Evolutionary conservation across 2,888 invertebrate species (phyloP).

Genomic region (Lacanobia wlatinum): DNA sequence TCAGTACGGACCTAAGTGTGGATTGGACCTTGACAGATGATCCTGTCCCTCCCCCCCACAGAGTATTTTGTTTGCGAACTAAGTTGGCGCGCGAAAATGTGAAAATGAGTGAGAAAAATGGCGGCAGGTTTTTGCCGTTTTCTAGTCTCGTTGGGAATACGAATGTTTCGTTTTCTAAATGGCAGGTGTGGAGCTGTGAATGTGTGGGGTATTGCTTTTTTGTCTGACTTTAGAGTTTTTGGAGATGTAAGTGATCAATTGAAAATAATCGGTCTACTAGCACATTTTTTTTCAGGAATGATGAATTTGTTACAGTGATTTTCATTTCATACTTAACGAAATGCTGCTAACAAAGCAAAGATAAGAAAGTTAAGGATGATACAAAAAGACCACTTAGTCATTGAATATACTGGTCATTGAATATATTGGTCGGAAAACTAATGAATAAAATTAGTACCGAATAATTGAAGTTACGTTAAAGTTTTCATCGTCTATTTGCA

Average conservation of each 20-base stretch:
- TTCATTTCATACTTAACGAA: not conserved
- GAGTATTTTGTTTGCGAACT: conserved; percentile 54
- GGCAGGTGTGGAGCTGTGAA: conserved; percentile 36
- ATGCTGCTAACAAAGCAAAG: not conserved
- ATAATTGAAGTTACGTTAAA: not conserved
- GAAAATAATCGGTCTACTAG: not conserved
- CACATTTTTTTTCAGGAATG: not conserved
- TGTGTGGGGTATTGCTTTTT: conserved; percentile 9
- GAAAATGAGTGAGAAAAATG: conserved; percentile 63
- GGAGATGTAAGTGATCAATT: not conserved
- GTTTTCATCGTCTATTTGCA: not conserved
- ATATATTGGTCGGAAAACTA: too few relatives aligned
- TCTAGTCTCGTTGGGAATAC: conserved; percentile 48
- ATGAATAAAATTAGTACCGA: not conserved
- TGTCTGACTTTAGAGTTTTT: conserved; percentile 7
- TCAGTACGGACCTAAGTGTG: conserved; percentile 71
- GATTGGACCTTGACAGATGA: conserved; percentile 72
- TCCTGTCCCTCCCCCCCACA: conserved; percentile 44
- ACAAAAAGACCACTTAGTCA: too few relatives aligned
- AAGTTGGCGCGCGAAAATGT: conserved; percentile 61
- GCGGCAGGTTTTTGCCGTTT: conserved; percentile 51
- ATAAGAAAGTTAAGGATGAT: not conserved
- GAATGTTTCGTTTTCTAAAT: conserved; percentile 46
- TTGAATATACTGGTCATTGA: too few relatives aligned
- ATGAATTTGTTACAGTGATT: not conserved